Conservation (phyloP, 1,140 invertebrate species). For the Tetramorium alpestre region DNA sequence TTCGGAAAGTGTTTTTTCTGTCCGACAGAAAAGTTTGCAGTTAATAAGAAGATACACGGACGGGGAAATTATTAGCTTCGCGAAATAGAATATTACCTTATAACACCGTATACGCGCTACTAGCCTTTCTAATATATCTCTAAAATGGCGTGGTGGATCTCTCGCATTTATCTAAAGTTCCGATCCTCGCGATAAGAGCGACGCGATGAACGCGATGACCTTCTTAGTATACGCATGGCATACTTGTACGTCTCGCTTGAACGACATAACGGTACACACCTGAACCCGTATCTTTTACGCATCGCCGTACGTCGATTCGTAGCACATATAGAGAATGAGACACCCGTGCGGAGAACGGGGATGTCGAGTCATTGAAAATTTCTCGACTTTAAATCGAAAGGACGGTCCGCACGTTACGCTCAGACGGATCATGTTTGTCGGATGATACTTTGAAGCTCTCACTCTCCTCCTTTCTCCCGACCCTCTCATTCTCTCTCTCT, state of each 20-base stretch:
- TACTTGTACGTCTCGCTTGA: conserved; percentile 26
- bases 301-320: conserved; percentile 22
- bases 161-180: neutral
- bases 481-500: neutral
- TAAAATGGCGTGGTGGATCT: neutral
- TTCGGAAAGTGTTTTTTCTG: neutral
- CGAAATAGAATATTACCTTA: conserved; percentile 5
- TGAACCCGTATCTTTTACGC: conserved; percentile 46
- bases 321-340: conserved; percentile 4
- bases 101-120: neutral
- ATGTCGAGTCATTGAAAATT: conserved; percentile 21
- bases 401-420: neutral
- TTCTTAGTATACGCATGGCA: conserved; percentile 32
- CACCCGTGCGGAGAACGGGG: neutral
- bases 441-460: conserved; percentile 6
- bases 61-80: neutral
- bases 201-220: conserved; percentile 30
- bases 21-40: neutral
- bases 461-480: neutral
- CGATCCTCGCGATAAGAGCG: neutral
- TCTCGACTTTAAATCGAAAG: neutral
- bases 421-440: neutral
- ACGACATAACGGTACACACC: conserved; percentile 40
- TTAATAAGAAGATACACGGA: neutral
- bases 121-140: neutral